Percentiles rank a stretch among this genome's conserved stretches.
Evolutionary conservation across 2,888 invertebrate genomes (phyloP).

Genomic region (Dryobota labecula): DNA sequence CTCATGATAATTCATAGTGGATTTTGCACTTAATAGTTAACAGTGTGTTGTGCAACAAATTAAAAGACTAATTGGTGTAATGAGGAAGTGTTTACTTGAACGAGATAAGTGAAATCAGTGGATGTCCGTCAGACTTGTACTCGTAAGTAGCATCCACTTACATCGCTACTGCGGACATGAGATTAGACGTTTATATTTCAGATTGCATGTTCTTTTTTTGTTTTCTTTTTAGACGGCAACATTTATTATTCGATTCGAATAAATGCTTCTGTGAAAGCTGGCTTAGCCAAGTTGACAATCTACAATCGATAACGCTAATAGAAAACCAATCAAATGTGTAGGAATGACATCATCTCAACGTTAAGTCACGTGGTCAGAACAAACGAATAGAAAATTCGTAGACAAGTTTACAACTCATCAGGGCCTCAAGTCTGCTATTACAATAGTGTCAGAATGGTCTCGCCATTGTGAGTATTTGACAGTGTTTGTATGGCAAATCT

Average conservation of each 20-base stretch:
- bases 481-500: too few species aligned
- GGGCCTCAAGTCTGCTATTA: too few species aligned
- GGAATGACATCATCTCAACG: too few species aligned
- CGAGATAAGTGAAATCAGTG: constrained; percentile 56
- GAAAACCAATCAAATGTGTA: too few species aligned
- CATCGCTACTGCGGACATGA: constrained; percentile 17
- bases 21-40: constrained; percentile 27
- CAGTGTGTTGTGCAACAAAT: constrained; percentile 43
- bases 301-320: too few species aligned
- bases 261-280: constrained; percentile 32
- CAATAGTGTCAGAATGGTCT: too few species aligned
- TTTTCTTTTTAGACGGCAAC: constrained; percentile 26
- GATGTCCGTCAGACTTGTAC: constrained; percentile 33
- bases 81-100: constrained; percentile 53
- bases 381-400: too few species aligned
- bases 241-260: constrained; percentile 18
- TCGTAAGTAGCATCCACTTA: constrained; percentile 28
- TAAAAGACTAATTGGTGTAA: constrained; percentile 52
- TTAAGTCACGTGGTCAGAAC: too few species aligned
- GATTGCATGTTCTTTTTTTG: constrained; percentile 40
- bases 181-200: constrained; percentile 36
- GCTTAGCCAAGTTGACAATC: too few species aligned
- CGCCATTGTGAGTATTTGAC: too few species aligned
- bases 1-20: constrained; percentile 53
- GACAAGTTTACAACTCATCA: too few species aligned